Evolutionary conservation across 2,888 invertebrate genomes (phyloP), one percentile per base, ranked within the genome.

Genomic region (Piscicola geometra): DNA sequence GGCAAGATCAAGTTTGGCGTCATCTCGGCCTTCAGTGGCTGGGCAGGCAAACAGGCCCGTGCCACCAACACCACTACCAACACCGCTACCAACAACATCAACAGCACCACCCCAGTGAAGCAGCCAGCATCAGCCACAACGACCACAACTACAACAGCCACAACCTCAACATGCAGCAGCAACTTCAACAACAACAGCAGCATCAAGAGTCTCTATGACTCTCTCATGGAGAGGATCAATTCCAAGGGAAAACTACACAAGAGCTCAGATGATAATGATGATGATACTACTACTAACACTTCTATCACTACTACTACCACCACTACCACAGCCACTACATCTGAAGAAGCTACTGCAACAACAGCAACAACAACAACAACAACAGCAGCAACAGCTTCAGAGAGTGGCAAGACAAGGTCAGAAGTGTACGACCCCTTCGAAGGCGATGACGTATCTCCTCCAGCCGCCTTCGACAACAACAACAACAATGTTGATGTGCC

Each of bases 1-100:
- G 73, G 73, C n/a, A 73, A 73, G 64, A 73, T 73, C 1, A 73
- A 73, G 64, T 73, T 73, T 73, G 73, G 73, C 21, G 73, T 73
- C 35, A 64, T 64, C 1, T 56, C 56, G 32, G 73, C 73, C 15
- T 73, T 73, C 73, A 73, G 73, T 73, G 73, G 73, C n/a, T 73
- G 73, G 73, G 64, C 64, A 50, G 52, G 32, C 35, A 73, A 73
- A 33, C 60, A 64, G 15, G 18, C 30, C n/a, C 5, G 15, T 5
- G n/a, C n/a, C 32, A 12, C 64, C 18, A 28, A n/a, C n/a, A 33
- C 52, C n/a, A 64, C n/a, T 32, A 18, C n/a, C 15, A 32, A 25
- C 30, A 30, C 52, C 25, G n/a, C 71, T 33, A 9, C 64, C 30
- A 28, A 21, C 64, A 52, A 28, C 28, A 21, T 50, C 28, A 30